These are phyloP conservation scores for Athetis lepigone DNA, from an alignment of 2,888 invertebrate species.

Conservation along the genomic window DNA sequence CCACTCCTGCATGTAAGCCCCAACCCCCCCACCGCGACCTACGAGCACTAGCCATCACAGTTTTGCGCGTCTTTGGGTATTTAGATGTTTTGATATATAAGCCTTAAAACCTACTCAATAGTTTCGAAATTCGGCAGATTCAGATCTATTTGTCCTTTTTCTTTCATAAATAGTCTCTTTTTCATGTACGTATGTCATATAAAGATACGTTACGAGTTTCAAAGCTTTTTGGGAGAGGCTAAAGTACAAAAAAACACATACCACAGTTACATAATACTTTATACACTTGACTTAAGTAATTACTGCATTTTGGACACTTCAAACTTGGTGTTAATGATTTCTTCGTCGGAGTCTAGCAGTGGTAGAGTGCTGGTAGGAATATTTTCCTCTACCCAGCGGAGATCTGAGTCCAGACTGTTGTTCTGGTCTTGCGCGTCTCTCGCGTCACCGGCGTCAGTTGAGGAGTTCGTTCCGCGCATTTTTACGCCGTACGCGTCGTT, in stretches of 20 bases:
- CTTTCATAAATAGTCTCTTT: too few relatives aligned
- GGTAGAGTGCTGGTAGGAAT: slow-evolving; percentile 95
- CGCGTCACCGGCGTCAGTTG: slow-evolving; percentile 62
- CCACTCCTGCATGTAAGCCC: too few relatives aligned
- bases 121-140: too few relatives aligned
- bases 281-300: slow-evolving; percentile 73
- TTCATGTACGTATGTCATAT: too few relatives aligned
- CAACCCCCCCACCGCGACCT: too few relatives aligned
- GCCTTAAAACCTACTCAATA: too few relatives aligned
- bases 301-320: slow-evolving; percentile 97
- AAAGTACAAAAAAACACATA: slow-evolving; percentile 59
- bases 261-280: slow-evolving; percentile 73
- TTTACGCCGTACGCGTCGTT: slow-evolving; percentile 96
- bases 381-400: slow-evolving; percentile 98
- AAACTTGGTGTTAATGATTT: slow-evolving; percentile 95
- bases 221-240: slow-evolving; percentile 8
- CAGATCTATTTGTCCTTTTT: too few relatives aligned
- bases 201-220: slow-evolving; percentile 6
- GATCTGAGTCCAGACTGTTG: slow-evolving; percentile 84
- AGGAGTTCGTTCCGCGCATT: slow-evolving; percentile 90
- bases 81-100: too few relatives aligned
- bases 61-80: too few relatives aligned
- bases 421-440: slow-evolving; percentile 66
- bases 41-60: too few relatives aligned
- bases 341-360: slow-evolving; percentile 94